Evolutionary conservation across 2,888 invertebrate genomes (phyloP).

Genomic region (Mimumesa dahlbomi): DNA sequence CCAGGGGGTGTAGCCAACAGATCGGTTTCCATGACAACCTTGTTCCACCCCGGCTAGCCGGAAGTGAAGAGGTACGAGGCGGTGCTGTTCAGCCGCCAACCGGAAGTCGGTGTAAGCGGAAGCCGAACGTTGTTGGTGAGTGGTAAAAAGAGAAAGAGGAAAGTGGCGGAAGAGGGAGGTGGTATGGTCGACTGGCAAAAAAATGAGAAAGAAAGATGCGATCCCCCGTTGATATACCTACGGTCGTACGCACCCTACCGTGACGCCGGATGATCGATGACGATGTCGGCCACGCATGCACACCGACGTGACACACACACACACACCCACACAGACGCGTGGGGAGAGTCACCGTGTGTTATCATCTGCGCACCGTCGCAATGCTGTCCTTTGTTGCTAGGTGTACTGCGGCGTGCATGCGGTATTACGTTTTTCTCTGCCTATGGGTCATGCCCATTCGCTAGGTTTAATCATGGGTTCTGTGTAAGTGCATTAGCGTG

Average conservation of each 20-base stretch:
- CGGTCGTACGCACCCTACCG: conserved; percentile 62
- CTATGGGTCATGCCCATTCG: conserved; percentile 16
- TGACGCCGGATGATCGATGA: conserved; percentile 68
- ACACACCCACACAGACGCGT: conserved; percentile 2
- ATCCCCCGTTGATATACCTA: conserved; percentile 61
- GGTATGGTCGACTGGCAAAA: conserved; percentile 53
- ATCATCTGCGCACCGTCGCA: conserved; percentile 18
- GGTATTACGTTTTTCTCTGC: conserved; percentile 11
- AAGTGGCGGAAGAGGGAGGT: conserved; percentile 20
- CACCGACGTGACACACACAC: conserved; percentile 25
- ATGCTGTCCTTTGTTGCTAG: conserved; percentile 36
- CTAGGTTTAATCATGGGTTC: conserved; percentile 45
- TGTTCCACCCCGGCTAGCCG: conserved; percentile 68
- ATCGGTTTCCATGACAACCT: conserved; percentile 72
- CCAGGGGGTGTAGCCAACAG: conserved; percentile 68
- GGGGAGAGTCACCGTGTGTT: neutral
- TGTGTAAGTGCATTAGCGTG: conserved; percentile 58
- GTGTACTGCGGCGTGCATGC: conserved; percentile 4
- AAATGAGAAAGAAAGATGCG: conserved; percentile 60
- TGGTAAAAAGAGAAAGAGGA: conserved; percentile 14
- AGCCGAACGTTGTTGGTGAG: conserved; percentile 27
- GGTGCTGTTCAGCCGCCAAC: conserved; percentile 59
- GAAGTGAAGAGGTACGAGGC: conserved; percentile 55
- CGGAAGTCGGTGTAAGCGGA: conserved; percentile 66
- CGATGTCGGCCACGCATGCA: conserved; percentile 56